Conservation (phyloP, 2,797 vertebrate species). For the Spondyliosoma cantharus region DNA sequence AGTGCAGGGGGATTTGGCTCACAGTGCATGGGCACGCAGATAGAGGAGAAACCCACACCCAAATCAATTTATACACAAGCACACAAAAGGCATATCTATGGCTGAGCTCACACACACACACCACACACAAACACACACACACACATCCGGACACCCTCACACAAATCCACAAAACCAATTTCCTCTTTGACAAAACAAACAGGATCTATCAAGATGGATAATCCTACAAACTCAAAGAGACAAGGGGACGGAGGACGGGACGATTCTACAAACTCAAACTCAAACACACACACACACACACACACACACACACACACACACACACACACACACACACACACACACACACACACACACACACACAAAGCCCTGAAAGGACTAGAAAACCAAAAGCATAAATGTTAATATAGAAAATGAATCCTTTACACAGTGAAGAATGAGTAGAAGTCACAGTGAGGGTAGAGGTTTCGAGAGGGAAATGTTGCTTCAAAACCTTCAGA, state of each 20-base stretch:
- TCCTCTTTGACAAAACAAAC: constrained; percentile 70
- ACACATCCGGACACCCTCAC: constrained; percentile 10
- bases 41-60: constrained; percentile 51
- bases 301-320: constrained; percentile 17
- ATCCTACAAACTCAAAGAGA: constrained; percentile 68
- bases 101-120: constrained; percentile 33
- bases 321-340: constrained; percentile 27
- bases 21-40: constrained; percentile 58
- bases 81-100: constrained; percentile 41
- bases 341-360: constrained; percentile 27
- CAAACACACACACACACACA: constrained; percentile 5
- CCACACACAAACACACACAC: constrained; percentile 10
- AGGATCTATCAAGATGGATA: constrained; percentile 67
- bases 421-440: constrained; percentile 20
- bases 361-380: constrained; percentile 38
- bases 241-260: constrained; percentile 49
- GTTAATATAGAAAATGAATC: constrained; percentile 34
- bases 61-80: constrained; percentile 60
- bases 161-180: constrained; percentile 67
- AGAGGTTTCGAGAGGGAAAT: constrained; percentile 18
- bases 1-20: constrained; percentile 59
- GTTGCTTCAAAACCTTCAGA: constrained; percentile 10
- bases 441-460: constrained; percentile 19
- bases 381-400: constrained; percentile 43
- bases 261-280: constrained; percentile 35